phyloP scores from a whole-genome alignment of 2,797 vertebrate species.

The Atherinosoma microstoma region DNA sequence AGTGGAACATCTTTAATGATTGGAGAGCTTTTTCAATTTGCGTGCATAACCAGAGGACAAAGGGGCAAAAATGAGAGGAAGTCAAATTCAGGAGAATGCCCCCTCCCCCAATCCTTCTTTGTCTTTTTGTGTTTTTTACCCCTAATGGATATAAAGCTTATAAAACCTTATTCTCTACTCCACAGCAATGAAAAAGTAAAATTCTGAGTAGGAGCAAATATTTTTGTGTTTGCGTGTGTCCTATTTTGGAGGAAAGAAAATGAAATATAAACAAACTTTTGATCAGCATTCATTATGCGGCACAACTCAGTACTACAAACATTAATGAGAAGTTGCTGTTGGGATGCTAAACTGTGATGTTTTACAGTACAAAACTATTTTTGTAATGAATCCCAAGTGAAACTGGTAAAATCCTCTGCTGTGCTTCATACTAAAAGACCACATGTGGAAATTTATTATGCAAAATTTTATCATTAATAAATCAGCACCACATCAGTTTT shows the following conservation, averaged over 20 bases:
- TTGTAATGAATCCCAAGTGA: conserved; percentile 30
- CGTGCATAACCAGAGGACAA: conserved; percentile 2
- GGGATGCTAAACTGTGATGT: conserved; percentile 47
- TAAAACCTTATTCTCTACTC: conserved; percentile 21
- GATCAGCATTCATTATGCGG: conserved; percentile 61
- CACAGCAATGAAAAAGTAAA: conserved; percentile 11
- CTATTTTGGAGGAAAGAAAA: conserved; percentile 27
- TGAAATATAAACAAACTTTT: conserved; percentile 38
- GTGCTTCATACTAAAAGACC: neutral
- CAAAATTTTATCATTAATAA: conserved; percentile 22
- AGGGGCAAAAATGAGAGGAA: neutral
- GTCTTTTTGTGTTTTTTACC: conserved; percentile 1
- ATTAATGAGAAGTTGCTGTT: conserved; percentile 63
- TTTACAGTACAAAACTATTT: conserved; percentile 40
- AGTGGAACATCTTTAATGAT: conserved; percentile 9
- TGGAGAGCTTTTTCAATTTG: neutral
- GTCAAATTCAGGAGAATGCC: conserved; percentile 4
- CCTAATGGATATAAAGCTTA: no score
- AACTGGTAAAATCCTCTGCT: conserved; percentile 15
- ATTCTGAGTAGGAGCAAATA: conserved; percentile 21
- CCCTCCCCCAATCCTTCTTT: neutral
- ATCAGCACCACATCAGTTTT: conserved; percentile 14
- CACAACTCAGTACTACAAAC: conserved; percentile 51
- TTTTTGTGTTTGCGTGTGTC: conserved; percentile 3
- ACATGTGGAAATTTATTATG: neutral